A percentile compares a stretch with the other conserved stretches of the same genome.
Conservation (phyloP, 1,140 invertebrate genomes). For the Sesamia nonagrioides region DNA sequence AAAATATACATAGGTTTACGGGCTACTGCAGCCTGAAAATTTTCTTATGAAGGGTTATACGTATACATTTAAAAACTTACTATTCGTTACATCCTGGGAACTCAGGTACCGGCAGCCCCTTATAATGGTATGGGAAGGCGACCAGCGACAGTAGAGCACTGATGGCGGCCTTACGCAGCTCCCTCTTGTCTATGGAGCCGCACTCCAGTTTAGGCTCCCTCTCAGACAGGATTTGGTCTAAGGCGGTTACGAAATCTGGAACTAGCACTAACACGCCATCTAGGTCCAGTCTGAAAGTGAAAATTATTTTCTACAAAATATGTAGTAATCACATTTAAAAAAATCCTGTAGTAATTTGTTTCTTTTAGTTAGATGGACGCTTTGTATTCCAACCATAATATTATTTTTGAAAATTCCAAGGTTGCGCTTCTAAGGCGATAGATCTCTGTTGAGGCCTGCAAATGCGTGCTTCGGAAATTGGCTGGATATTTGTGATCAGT, state of each 20-base stretch:
- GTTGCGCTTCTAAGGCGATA: no score
- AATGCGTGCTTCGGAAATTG: no score
- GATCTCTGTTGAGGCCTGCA: no score
- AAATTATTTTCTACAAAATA: background rate
- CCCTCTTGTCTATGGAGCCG: constrained; percentile 90
- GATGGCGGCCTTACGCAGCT: constrained; percentile 96
- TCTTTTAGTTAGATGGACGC: no score
- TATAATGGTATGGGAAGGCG: constrained; percentile 96
- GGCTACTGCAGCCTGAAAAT: no score
- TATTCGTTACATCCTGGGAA: constrained; percentile 87
- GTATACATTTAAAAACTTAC: constrained; percentile 63
- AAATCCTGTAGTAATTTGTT: no score
- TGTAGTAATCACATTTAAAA: no score
- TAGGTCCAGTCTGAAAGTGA: constrained; percentile 94
- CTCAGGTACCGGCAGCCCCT: constrained; percentile 93
- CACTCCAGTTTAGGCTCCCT: constrained; percentile 91
- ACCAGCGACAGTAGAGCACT: constrained; percentile 96
- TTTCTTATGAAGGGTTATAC: no score
- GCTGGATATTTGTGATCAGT: no score
- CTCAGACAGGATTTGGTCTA: constrained; percentile 95
- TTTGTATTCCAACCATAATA: no score
- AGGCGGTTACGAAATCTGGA: constrained; percentile 95
- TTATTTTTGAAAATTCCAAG: no score
- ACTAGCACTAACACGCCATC: constrained; percentile 97
- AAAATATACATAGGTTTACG: no score